Base-by-base conservation (phyloP, 2,797 vertebrate species). In the Hafferia zeledoni region DNA sequence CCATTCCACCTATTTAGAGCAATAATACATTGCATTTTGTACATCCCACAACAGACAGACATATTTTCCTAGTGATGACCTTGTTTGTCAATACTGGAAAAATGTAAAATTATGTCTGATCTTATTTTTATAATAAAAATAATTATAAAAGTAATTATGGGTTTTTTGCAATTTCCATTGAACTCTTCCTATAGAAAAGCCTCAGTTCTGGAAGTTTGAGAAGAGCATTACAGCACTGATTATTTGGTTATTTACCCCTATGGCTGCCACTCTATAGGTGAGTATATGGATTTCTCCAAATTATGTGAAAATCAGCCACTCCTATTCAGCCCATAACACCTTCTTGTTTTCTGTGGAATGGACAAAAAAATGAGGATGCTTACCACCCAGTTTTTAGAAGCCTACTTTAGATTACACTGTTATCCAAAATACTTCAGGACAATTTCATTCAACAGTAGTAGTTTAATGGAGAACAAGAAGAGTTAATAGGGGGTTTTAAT, bases 111-210 rank as follows among this genome's bases (percentile, higher is more conserved):
- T 2, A 28, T 49, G 3, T 35, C 47, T 74, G 37, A 9, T 3
- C 4, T 43, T 53, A 35, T 7, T n/a, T 91, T 70, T 74, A 31
- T 25, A 37, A 67, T 13, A 33, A 79, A 91, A 84, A 81, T 15
- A 0, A 55, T 4, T 2, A 12, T 25, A 41, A 41, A 41, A 41
- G 41, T 41, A 41, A 41, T 41, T 41, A 41, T 41, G 0, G 0
- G 18, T 84, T 23, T 84, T 82, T 53, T 56, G 10, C 8, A 84
- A 44, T 52, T 77, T 6, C 8, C 39, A 1, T 33, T 43, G 49
- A 85, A 47, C 2, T 60, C 13, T 81, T 70, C 17, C n/a, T 41
- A 6, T 33, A 30, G 52, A 55, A 63, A 90, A 47, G 1, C 2
- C 10, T 76, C 28, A 27, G 3, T 44, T 87, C 43, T 82, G 44